Evolutionary conservation across 2,888 invertebrate genomes (phyloP).

Genomic region (Pilophorus perplexus): DNA sequence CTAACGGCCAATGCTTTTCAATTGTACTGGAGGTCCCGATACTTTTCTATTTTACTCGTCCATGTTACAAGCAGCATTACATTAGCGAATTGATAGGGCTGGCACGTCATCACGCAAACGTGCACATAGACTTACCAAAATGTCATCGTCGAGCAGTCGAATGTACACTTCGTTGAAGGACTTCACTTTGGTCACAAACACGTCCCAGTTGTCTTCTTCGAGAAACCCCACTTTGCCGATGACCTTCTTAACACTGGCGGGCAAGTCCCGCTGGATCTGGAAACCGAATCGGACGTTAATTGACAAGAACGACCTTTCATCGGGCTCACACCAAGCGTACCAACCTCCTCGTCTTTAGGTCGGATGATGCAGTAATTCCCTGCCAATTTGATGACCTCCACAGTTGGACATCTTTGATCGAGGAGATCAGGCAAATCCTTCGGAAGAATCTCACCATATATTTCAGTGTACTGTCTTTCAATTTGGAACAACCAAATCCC

Average conservation of each 20-base stretch:
- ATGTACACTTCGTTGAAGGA: slow-evolving; percentile 32
- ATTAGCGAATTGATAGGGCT: no score
- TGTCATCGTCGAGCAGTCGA: slow-evolving; percentile 7
- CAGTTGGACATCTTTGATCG: not conserved
- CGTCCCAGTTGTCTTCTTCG: slow-evolving; percentile 4
- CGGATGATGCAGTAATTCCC: slow-evolving; percentile 14
- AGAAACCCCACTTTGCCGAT: slow-evolving; percentile 2
- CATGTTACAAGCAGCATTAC: no score
- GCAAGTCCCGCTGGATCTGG: no score
- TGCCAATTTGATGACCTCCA: slow-evolving; percentile 14
- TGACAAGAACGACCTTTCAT: no score
- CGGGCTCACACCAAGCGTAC: not conserved
- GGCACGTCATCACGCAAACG: no score
- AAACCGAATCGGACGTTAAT: no score
- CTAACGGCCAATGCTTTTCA: no score
- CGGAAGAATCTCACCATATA: slow-evolving; percentile 7
- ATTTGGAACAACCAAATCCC: slow-evolving; percentile 24
- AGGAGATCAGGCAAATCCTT: slow-evolving; percentile 1
- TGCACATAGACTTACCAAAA: slow-evolving; percentile 32
- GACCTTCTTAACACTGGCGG: no score
- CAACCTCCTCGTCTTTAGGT: not conserved
- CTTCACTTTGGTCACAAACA: slow-evolving; percentile 26
- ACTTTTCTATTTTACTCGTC: no score
- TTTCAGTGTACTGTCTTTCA: slow-evolving; percentile 11
- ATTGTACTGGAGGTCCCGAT: no score